Evolutionary conservation across 2,888 invertebrate genomes (phyloP), one percentile per base, ranked within the genome.

Genomic region (Ochropleura plecta): DNA sequence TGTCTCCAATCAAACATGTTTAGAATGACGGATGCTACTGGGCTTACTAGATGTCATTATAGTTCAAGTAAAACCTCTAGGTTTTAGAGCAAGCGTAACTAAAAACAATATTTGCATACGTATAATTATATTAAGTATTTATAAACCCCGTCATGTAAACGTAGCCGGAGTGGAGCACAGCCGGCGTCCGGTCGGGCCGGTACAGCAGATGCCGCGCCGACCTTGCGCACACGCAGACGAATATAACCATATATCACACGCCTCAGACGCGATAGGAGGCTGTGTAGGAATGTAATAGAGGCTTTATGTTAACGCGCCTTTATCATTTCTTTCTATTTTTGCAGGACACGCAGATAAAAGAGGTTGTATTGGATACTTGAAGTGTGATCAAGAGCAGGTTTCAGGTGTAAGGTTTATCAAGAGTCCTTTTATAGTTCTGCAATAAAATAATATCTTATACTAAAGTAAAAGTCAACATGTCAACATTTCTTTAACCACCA

Each of bases 111-210:
- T 60, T 73, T 63, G 1, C 30, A 4, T 62, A n/a, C 4, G 5
- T 63, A 59, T 55, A 49, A 70, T 67, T 59, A 83, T 65, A 63
- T 51, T 8, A 79, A 70, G n/a, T 44, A 46, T n/a, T 46, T n/a
- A 30, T 3, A 66, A 74, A 9, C 44, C 14, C 5, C 82, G 78
- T 72, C 85, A 88, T 84, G 83, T 88, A 81, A 84, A 83, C 88
- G 65, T 62, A 30, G 70, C 73, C 69, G 65, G 71, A 66, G 74
- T 76, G 63, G 53, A 64, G 62, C 76, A 87, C 88, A 86, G 88
- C 86, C 88, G 90, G 82, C 92, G 91, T 91, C 93, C 91, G 91
- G 91, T 92, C 88, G 85, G 85, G 89, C 91, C 91, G 89, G 91
- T 91, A 90, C 87, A 83, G 91, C 93, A 93, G 91, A 93, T 93